Evolutionary conservation across 2,888 invertebrate species (phyloP), one percentile per base, ranked within the genome.

Genomic region (Leptinotarsa rubiginosa): DNA sequence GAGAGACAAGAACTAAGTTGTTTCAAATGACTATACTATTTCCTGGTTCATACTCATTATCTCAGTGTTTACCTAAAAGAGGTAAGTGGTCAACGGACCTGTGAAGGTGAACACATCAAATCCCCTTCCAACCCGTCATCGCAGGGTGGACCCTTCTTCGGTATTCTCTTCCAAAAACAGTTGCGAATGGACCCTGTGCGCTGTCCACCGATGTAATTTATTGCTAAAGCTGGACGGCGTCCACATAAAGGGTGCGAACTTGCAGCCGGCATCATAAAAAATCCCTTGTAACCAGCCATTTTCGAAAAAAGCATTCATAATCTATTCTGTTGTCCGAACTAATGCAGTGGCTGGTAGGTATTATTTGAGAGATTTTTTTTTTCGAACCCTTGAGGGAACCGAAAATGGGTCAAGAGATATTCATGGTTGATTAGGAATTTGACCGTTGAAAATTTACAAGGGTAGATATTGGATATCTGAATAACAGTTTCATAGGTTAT

Each of bases 141-240:
- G 54, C 69, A 65, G 62, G 52, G 64, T 67, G 72, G 31, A 52
- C 68, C 68, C 62, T 68, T 72, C 54, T 54, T 41, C 41, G 47
- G 5, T 67, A 41, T 72, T 41, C 49, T 65, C 41, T 65, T 47
- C 22, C 22, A 20, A 65, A 49, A 70, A 82, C 83, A 82, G 84
- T 83, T 83, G 84, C 84, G 31, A 70, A 84, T 80, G 79, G 81
- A 81, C 83, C 80, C 83, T 82, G 78, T 79, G 80, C 78, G 80
- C 82, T 82, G 83, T 83, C 84, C 83, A 79, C 77, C 79, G 76
- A 80, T 79, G 82, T 80, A 83, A 85, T 85, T 85, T 85, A 85
- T 85, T 80, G 82, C 84, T 80, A 84, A 47, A 84, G 82, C 85
- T 82, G 84, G 85, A 85, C 85, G 82, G 81, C 81, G 85, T 85